phyloP scores from a whole-genome alignment of 2,113 vertebrate genomes.

The Mugil cephalus region DNA sequence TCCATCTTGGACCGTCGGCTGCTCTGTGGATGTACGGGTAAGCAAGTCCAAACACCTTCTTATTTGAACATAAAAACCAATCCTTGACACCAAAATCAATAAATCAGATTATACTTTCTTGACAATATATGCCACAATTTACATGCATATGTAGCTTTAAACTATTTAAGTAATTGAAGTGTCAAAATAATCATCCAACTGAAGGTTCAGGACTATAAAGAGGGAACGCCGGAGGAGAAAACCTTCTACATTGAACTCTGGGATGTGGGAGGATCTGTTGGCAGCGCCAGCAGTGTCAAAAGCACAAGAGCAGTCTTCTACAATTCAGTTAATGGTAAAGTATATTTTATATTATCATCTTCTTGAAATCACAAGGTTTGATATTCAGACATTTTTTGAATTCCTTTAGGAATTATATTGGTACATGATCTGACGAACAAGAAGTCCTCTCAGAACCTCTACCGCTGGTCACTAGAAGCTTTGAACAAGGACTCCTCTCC shows the following conservation, averaged over 20 bases:
- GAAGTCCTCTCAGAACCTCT: constrained; percentile 98
- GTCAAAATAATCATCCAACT: background rate
- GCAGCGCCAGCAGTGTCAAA: constrained; percentile 94
- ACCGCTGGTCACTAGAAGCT: constrained; percentile 95
- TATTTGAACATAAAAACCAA: background rate
- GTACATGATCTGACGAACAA: constrained; percentile 99
- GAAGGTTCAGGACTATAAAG: constrained; percentile 97
- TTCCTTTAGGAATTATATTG: constrained; percentile 91
- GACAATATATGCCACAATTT: background rate
- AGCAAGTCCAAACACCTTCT: constrained; percentile 27
- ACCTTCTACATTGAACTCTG: constrained; percentile 97
- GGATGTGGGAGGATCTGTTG: constrained; percentile 97
- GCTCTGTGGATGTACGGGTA: constrained; percentile 98
- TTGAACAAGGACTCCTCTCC: constrained; percentile 93
- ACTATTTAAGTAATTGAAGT: background rate
- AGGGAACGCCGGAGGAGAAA: constrained; percentile 98
- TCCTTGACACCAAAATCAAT: too few species aligned
- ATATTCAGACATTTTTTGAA: background rate
- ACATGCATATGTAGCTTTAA: too few species aligned
- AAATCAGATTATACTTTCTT: background rate
- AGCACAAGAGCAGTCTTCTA: constrained; percentile 98
- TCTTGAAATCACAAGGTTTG: background rate
- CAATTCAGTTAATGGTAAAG: constrained; percentile 94
- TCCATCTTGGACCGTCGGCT: constrained; percentile 98
- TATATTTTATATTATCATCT: background rate